Evolutionary conservation across 2,888 invertebrate genomes (phyloP).

Genomic region (Chrysolina americana): DNA sequence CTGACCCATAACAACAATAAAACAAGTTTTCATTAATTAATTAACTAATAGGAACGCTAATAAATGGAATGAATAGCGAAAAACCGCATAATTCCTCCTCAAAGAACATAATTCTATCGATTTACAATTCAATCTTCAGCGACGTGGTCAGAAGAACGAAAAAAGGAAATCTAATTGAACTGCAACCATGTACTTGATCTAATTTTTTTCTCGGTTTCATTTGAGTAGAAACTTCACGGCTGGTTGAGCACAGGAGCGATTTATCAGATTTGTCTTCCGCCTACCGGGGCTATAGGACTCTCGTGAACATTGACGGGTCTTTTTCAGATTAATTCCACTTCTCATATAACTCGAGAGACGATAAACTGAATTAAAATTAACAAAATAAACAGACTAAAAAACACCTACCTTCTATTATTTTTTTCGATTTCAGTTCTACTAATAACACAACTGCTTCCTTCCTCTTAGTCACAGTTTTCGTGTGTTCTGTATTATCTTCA

Average conservation of each 20-base stretch:
- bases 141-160: slow-evolving; percentile 6
- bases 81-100: slow-evolving; percentile 18
- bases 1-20: neutral
- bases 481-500: no score
- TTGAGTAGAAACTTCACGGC: slow-evolving; percentile 28
- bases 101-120: slow-evolving; percentile 8
- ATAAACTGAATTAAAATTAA: no score
- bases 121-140: slow-evolving; percentile 18
- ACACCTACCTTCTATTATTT: no score
- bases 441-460: no score
- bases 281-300: neutral
- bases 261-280: slow-evolving; percentile 19
- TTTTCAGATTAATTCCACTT: neutral
- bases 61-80: slow-evolving; percentile 12
- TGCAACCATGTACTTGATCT: slow-evolving; percentile 53
- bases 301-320: neutral
- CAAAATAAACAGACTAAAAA: no score
- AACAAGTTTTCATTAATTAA: slow-evolving; percentile 10
- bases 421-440: no score
- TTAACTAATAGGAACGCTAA: slow-evolving; percentile 8
- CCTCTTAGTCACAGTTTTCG: no score
- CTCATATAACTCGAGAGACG: no score
- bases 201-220: slow-evolving; percentile 44
- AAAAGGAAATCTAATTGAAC: slow-evolving; percentile 27
- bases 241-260: slow-evolving; percentile 8